These are phyloP conservation scores for Saccostrea echinata DNA, from an alignment of 1,140 invertebrate genomes.

Conservation along the genomic window DNA sequence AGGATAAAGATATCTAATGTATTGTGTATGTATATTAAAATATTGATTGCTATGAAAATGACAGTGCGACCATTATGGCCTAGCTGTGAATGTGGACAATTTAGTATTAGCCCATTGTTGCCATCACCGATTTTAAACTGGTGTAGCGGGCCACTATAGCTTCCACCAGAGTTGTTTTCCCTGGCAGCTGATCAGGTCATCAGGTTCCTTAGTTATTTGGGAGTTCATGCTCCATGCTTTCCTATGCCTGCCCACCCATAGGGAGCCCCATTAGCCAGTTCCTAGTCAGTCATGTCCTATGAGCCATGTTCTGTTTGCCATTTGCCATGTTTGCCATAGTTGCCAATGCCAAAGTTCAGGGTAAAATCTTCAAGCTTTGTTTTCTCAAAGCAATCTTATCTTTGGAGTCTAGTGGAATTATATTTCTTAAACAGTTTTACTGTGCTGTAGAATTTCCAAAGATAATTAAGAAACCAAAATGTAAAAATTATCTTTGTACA, in stretches of 20 bases:
- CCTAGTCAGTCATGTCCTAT: slow-evolving; percentile 30
- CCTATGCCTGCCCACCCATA: slow-evolving; percentile 37
- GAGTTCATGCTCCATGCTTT: slow-evolving; percentile 36
- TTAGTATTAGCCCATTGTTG: slow-evolving; percentile 15
- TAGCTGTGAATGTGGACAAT: slow-evolving; percentile 24
- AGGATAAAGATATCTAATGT: too few relatives aligned
- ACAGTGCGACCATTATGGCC: slow-evolving; percentile 33
- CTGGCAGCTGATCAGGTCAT: slow-evolving; percentile 27
- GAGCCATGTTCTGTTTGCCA: slow-evolving; percentile 37
- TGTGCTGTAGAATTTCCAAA: neutral
- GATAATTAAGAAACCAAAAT: neutral
- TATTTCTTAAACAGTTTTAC: neutral
- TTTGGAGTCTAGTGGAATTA: slow-evolving; percentile 23
- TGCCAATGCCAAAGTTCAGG: slow-evolving; percentile 19
- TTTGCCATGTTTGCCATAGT: slow-evolving; percentile 21
- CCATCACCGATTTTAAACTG: slow-evolving; percentile 23
- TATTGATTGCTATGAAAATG: slow-evolving; percentile 36
- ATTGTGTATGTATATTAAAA: slow-evolving; percentile 6
- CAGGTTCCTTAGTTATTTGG: slow-evolving; percentile 21
- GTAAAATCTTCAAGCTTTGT: slow-evolving; percentile 39
- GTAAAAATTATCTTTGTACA: neutral
- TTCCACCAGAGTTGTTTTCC: slow-evolving; percentile 2
- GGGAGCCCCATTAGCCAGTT: slow-evolving; percentile 36
- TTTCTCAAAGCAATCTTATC: slow-evolving; percentile 13
- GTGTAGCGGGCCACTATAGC: slow-evolving; percentile 21